Percentiles rank a stretch among this genome's conserved stretches.
Conservation (phyloP, 2,888 invertebrate species). For the Poecilus cupreus region DNA sequence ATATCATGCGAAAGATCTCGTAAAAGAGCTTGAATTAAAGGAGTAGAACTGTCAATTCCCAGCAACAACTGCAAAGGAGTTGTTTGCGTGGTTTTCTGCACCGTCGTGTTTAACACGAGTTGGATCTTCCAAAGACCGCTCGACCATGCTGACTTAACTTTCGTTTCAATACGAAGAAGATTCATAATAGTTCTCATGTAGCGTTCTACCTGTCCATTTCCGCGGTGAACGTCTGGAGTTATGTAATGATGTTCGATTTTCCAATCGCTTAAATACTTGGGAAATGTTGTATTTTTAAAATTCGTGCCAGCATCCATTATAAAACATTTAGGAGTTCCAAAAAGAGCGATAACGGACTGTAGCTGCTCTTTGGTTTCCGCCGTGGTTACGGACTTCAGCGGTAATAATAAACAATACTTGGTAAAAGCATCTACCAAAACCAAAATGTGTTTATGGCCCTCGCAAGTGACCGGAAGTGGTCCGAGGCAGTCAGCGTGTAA, state of each 20-base stretch:
- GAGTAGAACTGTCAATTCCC: conserved; percentile 37
- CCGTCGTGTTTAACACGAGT: conserved; percentile 61
- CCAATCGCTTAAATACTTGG: conserved; percentile 58
- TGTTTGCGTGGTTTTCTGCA: conserved; percentile 62
- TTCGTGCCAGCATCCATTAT: too few relatives aligned
- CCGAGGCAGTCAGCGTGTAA: too few relatives aligned
- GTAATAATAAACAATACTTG: conserved; percentile 60
- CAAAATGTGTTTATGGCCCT: too few relatives aligned
- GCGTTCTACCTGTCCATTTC: conserved; percentile 62
- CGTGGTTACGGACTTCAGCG: conserved; percentile 60
- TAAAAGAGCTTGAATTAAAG: background rate
- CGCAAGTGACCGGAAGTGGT: too few relatives aligned
- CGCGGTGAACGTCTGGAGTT: conserved; percentile 61
- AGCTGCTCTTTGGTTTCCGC: conserved; percentile 59
- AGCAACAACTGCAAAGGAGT: conserved; percentile 62
- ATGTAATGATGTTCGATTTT: conserved; percentile 56
- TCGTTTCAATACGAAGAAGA: conserved; percentile 61
- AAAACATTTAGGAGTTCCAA: conserved; percentile 61
- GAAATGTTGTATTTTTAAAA: conserved; percentile 61
- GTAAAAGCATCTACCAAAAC: too few relatives aligned
- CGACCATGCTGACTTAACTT: conserved; percentile 61
- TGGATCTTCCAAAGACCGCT: conserved; percentile 63
- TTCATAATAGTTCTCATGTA: conserved; percentile 63
- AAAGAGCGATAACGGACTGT: conserved; percentile 60
- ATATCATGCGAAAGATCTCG: background rate